Evolutionary conservation across 64 coral and sea anemone genomes (phyloP), one percentile per base, ranked within the genome.

Genomic region (Stichodactyla helianthus): DNA sequence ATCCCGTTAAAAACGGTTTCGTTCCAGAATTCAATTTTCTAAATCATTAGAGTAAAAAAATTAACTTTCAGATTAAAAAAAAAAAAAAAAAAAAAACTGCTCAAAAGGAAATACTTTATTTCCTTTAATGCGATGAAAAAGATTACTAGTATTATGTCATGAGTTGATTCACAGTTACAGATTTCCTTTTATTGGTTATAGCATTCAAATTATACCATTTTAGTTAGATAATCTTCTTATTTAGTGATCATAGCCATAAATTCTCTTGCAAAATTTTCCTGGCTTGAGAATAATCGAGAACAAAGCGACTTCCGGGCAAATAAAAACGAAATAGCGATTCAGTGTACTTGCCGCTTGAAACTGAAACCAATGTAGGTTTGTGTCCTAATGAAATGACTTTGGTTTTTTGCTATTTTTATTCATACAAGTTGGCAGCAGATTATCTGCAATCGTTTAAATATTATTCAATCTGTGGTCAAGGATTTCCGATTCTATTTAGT

Each of bases 401-500:
- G 14, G 3, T 58, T 11, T 58, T 15, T 11, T 58, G 14, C 14
- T 58, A 68, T 22, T 9, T 22, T 22, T 20, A n/a, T 67, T 58
- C 14, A 58, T 58, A 11, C 6, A n/a, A 68, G 5, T 68, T 20
- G 7, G 4, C 63, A 68, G 63, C 63, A 68, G 63, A 23, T 22
- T 68, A n/a, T 22, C n/a, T 9, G 63, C n/a, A 22, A 7, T 68
- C 63, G 9, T 7, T n/a, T 68, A 20, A 60, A 17, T 10, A 60
- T 60, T 26, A 5, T 68, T 68, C 63, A 23, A 58, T 68, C n/a
- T 68, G n/a, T 74, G 12, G 22, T 74, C 8, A 74, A 74, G 10
- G 25, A 74, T 74, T 74, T 74, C 68, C 68, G 68, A 74, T 74
- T 74, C 22, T 74, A 74, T 74, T 74, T 74, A 65, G 68, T 74